These are phyloP conservation scores for Drosophila saltans DNA, from an alignment of 1,140 invertebrate species.

Conservation along the genomic window DNA sequence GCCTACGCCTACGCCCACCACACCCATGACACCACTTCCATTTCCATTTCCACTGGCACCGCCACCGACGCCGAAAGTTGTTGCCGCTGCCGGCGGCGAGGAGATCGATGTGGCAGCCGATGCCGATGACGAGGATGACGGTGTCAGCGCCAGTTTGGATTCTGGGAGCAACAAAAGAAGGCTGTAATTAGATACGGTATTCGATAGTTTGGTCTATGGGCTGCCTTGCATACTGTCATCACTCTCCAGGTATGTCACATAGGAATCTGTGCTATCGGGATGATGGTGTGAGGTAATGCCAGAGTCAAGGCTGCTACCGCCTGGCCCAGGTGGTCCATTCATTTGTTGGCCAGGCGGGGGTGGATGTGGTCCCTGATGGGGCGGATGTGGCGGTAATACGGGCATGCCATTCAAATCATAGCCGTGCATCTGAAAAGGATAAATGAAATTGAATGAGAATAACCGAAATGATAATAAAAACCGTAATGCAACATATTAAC, in stretches of 20 bases:
- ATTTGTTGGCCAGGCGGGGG: conserved; percentile 80
- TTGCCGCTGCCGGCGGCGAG: conserved; percentile 68
- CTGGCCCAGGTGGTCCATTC: conserved; percentile 72
- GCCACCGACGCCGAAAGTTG: conserved; percentile 29
- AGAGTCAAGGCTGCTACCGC: conserved; percentile 81
- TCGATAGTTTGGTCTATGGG: conserved; percentile 84
- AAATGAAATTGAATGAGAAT: not conserved
- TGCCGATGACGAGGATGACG: conserved; percentile 73
- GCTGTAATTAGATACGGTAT: conserved; percentile 81
- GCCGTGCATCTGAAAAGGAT: conserved; percentile 90
- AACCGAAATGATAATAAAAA: not conserved
- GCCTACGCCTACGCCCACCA: conserved; percentile 46
- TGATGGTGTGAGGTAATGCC: conserved; percentile 85
- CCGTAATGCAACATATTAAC: not conserved
- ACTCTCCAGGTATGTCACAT: conserved; percentile 94
- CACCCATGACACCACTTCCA: conserved; percentile 41
- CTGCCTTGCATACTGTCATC: conserved; percentile 90
- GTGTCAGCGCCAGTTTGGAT: conserved; percentile 81
- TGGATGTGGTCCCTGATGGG: conserved; percentile 85
- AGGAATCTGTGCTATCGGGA: conserved; percentile 93
- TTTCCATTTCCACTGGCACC: conserved; percentile 23
- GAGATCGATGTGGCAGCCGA: conserved; percentile 77
- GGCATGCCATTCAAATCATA: conserved; percentile 89
- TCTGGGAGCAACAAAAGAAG: conserved; percentile 83
- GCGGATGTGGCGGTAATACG: conserved; percentile 83